A percentile compares a stretch with the other conserved stretches of the same genome.
These are phyloP conservation scores for Lates japonicus DNA, from an alignment of 2,797 vertebrate genomes.

Conservation along the genomic window DNA sequence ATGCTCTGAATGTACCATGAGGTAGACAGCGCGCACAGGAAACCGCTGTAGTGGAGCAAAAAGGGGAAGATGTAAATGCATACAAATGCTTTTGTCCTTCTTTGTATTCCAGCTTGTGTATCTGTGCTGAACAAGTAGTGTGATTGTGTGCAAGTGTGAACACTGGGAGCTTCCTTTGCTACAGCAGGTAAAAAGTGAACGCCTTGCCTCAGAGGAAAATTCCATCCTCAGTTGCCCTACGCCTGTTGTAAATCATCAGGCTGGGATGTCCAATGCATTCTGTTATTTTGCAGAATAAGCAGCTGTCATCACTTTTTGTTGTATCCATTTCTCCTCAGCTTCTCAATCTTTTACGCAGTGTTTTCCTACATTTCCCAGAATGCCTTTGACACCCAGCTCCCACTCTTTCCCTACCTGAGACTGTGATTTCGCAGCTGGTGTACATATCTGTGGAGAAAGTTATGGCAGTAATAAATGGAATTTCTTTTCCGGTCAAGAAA, in stretches of 20 bases:
- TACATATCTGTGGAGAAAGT: slow-evolving; percentile 3
- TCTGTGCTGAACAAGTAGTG: slow-evolving; percentile 40
- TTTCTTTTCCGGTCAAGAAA: slow-evolving; percentile 3
- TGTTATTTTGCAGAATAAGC: slow-evolving; percentile 40
- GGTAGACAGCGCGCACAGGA: slow-evolving; percentile 49
- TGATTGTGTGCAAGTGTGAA: slow-evolving; percentile 27
- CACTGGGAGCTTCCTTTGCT: slow-evolving; percentile 59
- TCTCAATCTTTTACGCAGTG: neutral
- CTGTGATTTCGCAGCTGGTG: slow-evolving; percentile 28
- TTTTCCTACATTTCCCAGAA: slow-evolving; percentile 61
- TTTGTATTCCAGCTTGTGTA: slow-evolving; percentile 11
- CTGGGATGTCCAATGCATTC: slow-evolving; percentile 44
- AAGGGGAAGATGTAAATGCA: slow-evolving; percentile 36
- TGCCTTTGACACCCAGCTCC: slow-evolving; percentile 21
- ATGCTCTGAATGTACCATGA: slow-evolving; percentile 79
- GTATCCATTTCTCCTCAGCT: slow-evolving; percentile 10
- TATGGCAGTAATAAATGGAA: neutral
- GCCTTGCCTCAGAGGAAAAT: slow-evolving; percentile 77
- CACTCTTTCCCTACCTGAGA: neutral
- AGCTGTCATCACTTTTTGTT: slow-evolving; percentile 22
- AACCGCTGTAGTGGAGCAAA: slow-evolving; percentile 44
- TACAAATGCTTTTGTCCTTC: slow-evolving; percentile 24
- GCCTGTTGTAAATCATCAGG: slow-evolving; percentile 65
- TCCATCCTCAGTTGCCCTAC: slow-evolving; percentile 60
- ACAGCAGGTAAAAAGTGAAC: slow-evolving; percentile 60